These are phyloP conservation scores for Geotrypetes seraphini DNA, from an alignment of 2,797 vertebrate species.

Conservation along the genomic window DNA sequence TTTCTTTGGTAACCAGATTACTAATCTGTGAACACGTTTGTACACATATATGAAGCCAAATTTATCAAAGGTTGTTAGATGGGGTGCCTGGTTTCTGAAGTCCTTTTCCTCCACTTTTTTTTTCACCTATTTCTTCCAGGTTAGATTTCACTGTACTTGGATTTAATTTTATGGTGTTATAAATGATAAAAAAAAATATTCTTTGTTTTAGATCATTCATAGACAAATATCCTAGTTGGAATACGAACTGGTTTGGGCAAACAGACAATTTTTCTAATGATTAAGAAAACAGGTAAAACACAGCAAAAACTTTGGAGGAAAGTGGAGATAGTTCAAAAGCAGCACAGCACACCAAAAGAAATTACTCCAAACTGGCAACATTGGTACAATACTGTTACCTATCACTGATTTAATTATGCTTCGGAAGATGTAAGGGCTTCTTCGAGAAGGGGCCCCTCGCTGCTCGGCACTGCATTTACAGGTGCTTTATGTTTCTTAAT, in stretches of 20 bases:
- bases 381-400: constrained; percentile 51
- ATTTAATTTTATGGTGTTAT: no score
- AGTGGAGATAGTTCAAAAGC: constrained; percentile 19
- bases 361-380: constrained; percentile 38
- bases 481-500: constrained; percentile 53
- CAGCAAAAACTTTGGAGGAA: constrained; percentile 63
- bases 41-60: no score
- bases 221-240: constrained; percentile 39
- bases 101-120: no score
- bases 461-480: constrained; percentile 56
- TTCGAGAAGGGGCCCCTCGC: constrained; percentile 81
- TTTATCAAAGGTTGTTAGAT: no score
- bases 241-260: constrained; percentile 4
- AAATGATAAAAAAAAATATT: background rate
- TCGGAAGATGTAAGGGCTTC: constrained; percentile 66
- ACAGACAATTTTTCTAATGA: no score
- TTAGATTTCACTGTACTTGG: no score
- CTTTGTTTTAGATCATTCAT: rapidly evolving
- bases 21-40: no score
- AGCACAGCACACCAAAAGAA: constrained; percentile 40
- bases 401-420: constrained; percentile 65
- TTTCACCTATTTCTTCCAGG: no score
- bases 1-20: no score
- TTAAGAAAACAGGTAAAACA: constrained; percentile 18
- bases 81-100: no score